Evolutionary conservation across 2,888 invertebrate genomes (phyloP), one percentile per base, ranked within the genome.

Genomic region (Caenorhabditis wallacei): DNA sequence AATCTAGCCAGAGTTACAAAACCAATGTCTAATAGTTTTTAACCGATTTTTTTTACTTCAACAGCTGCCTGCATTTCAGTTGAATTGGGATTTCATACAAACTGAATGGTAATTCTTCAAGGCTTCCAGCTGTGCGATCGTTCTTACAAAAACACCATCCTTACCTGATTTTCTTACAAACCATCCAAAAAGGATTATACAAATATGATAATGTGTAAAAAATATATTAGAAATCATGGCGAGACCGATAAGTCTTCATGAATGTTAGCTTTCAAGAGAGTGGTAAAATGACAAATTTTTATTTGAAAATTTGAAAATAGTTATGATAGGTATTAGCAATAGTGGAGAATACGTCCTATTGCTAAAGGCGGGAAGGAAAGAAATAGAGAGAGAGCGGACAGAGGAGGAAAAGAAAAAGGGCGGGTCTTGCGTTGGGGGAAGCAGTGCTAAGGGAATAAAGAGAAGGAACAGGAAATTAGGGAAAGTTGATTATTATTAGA

Each of bases 341-440:
- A 30, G 11, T 18, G 13, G n/a, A n/a, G 56, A 30, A 54, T 13
- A 22, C 2, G n/a, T 13, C 30, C n/a, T 8, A 22, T 53, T 20
- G 30, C 30, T 56, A 30, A 53, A 51, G 51, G 35, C 26, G 18
- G n/a, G 16, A 53, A 18, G 35, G 48, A 3, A 5, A 48, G 13
- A 26, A 53, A 22, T 11, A 53, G 20, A 4, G 66, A 22, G 26
- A 30, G 48, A 18, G 70, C 24, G 69, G 40, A 46, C 57, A 46
- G 56, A 57, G 24, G 56, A 26, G 26, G 26, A 26, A 26, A 26
- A 26, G 57, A 70, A 57, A 54, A 57, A 40, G 54, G 70, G 70
- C 70, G 70, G 70, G 20, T 48, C 22, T n/a, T 70, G 37, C n/a
- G 10, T 11, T 11, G 26, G 26, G 48, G 46, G 46, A 70, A 70